phyloP scores from a whole-genome alignment of 2,797 vertebrate genomes.

The Lycodopsis pacificus region DNA sequence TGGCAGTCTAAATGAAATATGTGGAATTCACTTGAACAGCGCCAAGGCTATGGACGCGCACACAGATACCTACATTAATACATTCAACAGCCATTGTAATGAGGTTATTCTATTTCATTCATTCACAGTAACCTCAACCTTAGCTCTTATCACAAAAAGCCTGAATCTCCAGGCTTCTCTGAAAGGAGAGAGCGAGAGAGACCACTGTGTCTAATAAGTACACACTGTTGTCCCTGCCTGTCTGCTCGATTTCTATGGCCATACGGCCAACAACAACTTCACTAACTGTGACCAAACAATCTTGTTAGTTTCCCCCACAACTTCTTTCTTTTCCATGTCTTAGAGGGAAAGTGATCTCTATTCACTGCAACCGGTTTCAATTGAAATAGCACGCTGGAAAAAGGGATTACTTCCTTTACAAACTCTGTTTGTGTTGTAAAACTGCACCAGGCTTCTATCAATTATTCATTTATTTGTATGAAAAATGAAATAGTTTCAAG shows the following conservation, averaged over 20 bases:
- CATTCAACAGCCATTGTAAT: conserved; percentile 19
- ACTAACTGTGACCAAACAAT: conserved; percentile 75
- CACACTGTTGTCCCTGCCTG: conserved; percentile 53
- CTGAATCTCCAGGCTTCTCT: conserved; percentile 2
- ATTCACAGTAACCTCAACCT: conserved; percentile 23
- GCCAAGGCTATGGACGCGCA: background rate
- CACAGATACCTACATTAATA: background rate
- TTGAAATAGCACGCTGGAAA: conserved; percentile 7
- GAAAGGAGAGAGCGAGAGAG: conserved; percentile 1
- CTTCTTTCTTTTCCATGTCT: conserved; percentile 40
- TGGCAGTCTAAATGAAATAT: conserved; percentile 11
- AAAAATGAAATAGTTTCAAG: background rate
- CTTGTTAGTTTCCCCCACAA: conserved; percentile 62
- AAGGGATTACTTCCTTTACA: conserved; percentile 21
- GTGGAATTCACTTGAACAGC: conserved; percentile 4
- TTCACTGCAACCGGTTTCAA: conserved; percentile 14
- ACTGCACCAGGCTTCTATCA: background rate
- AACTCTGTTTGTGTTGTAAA: conserved; percentile 7
- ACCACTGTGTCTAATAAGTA: conserved; percentile 26
- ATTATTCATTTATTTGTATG: background rate
- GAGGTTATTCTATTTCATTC: conserved; percentile 40
- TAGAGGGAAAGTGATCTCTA: conserved; percentile 31
- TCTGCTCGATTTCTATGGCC: conserved; percentile 66
- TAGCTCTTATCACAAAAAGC: conserved; percentile 41
- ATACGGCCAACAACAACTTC: conserved; percentile 56